These are phyloP conservation scores for Microctenopoma lineatum DNA, from an alignment of 2,797 vertebrate genomes.

Conservation along the genomic window DNA sequence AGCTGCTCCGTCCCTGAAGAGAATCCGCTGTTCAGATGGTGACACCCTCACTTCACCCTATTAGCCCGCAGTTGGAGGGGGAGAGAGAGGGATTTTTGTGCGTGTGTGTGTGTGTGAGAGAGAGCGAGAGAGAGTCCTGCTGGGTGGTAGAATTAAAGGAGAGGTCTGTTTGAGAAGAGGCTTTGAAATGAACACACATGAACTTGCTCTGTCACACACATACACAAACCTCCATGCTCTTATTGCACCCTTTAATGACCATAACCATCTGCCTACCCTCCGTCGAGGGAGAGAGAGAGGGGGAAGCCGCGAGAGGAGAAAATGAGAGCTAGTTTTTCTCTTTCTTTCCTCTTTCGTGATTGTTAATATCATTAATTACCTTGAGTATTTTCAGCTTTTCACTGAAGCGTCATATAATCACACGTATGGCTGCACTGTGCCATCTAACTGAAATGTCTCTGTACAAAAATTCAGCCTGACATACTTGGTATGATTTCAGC, in stretches of 20 bases:
- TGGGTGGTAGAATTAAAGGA: conserved; percentile 82
- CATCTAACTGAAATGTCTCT: not conserved
- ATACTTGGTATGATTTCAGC: not conserved
- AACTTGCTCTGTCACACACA: conserved; percentile 17
- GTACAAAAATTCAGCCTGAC: not conserved
- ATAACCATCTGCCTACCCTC: conserved; percentile 72
- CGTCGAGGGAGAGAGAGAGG: conserved; percentile 16
- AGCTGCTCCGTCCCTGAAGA: conserved; percentile 52
- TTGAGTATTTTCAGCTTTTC: not conserved
- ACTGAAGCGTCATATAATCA: not conserved
- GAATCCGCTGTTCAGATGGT: conserved; percentile 58
- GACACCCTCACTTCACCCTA: conserved; percentile 68
- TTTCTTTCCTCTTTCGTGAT: not conserved
- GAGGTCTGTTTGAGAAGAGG: conserved; percentile 83
- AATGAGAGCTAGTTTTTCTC: not conserved
- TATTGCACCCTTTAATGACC: conserved; percentile 68
- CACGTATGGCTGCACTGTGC: not conserved
- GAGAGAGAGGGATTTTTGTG: conserved; percentile 35
- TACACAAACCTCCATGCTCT: conserved; percentile 48
- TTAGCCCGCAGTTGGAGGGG: conserved; percentile 47
- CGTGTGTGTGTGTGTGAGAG: conserved; percentile 31
- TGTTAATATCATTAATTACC: conserved; percentile 6
- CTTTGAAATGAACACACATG: conserved; percentile 82
- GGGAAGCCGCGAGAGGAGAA: not conserved
- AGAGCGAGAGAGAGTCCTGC: conserved; percentile 54